Percentiles rank a stretch among this genome's conserved stretches.
Conservation (phyloP, 1,140 invertebrate genomes). For the Phenacoccus solenopsis region DNA sequence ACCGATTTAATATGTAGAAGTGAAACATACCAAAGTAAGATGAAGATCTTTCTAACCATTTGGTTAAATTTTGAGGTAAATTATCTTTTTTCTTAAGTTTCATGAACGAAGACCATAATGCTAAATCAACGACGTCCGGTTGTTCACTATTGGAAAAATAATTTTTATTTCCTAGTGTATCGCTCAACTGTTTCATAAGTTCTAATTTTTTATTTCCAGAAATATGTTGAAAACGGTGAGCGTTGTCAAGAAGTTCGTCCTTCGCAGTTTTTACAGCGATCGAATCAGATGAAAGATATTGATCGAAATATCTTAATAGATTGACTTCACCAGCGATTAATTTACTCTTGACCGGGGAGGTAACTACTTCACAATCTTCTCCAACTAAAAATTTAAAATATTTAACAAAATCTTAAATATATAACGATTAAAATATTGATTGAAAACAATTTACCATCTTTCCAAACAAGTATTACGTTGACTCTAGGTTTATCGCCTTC, state of each 20-base stretch:
- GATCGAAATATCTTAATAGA: conserved; percentile 41
- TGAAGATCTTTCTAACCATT: background rate
- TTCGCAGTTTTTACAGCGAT: conserved; percentile 21
- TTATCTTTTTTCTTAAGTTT: background rate
- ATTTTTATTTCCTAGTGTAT: background rate
- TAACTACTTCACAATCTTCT: conserved; percentile 37
- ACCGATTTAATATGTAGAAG: too few relatives aligned
- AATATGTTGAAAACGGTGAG: background rate
- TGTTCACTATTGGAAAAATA: background rate
- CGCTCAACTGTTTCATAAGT: background rate
- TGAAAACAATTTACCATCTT: conserved; percentile 43
- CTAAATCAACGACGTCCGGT: background rate
- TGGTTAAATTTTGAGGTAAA: background rate
- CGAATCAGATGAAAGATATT: conserved; percentile 35
- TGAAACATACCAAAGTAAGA: background rate
- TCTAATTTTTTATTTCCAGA: background rate
- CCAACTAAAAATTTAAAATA: conserved; percentile 40
- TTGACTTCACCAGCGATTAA: conserved; percentile 43
- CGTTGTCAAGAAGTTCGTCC: background rate
- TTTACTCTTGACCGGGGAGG: conserved; percentile 26
- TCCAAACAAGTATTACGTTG: conserved; percentile 59
- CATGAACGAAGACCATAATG: background rate
- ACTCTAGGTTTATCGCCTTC: conserved; percentile 34
- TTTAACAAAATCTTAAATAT: conserved; percentile 23
- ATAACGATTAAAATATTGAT: background rate